phyloP scores from a whole-genome alignment of 2,888 invertebrate species.

The Diadromus collaris region DNA sequence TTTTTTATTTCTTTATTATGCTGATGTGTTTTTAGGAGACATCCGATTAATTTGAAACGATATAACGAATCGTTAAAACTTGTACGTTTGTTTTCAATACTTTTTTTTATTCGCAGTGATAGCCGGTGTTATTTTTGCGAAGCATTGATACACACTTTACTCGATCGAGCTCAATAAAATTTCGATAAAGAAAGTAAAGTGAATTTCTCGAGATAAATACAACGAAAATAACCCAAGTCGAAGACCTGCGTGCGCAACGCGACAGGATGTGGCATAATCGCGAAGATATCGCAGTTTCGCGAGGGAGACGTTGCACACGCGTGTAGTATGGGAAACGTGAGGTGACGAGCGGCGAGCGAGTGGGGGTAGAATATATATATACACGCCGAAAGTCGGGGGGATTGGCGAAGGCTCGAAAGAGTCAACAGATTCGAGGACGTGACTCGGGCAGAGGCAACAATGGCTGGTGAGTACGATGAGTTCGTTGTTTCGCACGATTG shows the following conservation, averaged over 20 bases:
- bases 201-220: background rate
- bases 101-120: no score
- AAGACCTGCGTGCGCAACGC: background rate
- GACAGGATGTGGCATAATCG: constrained; percentile 12
- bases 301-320: background rate
- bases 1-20: background rate
- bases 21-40: background rate
- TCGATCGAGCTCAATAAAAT: background rate
- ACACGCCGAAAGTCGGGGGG: constrained; percentile 23
- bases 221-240: background rate
- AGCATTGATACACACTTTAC: no score
- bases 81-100: background rate
- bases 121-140: background rate
- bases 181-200: background rate
- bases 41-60: background rate
- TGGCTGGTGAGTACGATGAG: constrained; percentile 77
- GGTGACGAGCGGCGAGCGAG: background rate
- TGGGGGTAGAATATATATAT: constrained; percentile 10
- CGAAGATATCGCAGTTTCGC: constrained; percentile 1
- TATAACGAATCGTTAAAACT: no score
- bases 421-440: constrained; percentile 73
- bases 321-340: background rate
- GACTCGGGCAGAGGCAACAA: constrained; percentile 77
- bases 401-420: constrained; percentile 41
- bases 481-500: constrained; percentile 33